Base-by-base conservation (phyloP, 2,888 invertebrate species). In the Cheilosia vulpina region DNA sequence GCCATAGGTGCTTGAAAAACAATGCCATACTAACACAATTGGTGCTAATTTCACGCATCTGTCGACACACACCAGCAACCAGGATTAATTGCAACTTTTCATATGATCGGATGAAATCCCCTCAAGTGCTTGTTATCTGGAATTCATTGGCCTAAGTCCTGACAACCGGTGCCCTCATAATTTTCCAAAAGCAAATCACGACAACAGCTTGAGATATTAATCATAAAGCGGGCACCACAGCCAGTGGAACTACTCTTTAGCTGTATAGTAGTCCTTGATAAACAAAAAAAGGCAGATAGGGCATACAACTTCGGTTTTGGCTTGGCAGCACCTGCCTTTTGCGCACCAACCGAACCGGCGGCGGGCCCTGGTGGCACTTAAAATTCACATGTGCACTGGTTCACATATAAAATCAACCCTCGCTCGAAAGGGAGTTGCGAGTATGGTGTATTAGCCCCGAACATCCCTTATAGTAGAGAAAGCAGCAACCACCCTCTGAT, bases 311-410 rank as follows among this genome's bases (percentile, higher is more conserved):
- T 65, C 65, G 38, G 38, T 75, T 65, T 75, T 47, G 75, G 65
- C 65, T 24, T 57, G 19, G 15, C 57, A 75, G 38, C 47, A 75
- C 75, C 75, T 75, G 75, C 77, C 72, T 69, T 55, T 41, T 13
- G 53, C 63, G 62, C 52, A 78, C 24, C 31, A 76, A 66, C 38
- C 41, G 62, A 31, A 31, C 31, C 31, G 17, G 77, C 27, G 6
- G 5, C 6, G 5, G 27, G 0, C 58, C 31, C 53, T 53, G 11
- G 7, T 43, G 24, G 47, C 31, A 45, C 63, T 60, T 41, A 24
- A 71, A 77, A 82, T 82, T 11, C 71, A 77, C 82, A 82, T 82
- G 82, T 82, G 82, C 82, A 34, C 17, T 72, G 38, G 21, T 72
- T 82, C 82, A 47, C 77, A 82, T 45, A 53, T 24, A 41, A 71